Evolutionary conservation across 1,140 invertebrate genomes (phyloP).

Genomic region (Agrypnia vestita): DNA sequence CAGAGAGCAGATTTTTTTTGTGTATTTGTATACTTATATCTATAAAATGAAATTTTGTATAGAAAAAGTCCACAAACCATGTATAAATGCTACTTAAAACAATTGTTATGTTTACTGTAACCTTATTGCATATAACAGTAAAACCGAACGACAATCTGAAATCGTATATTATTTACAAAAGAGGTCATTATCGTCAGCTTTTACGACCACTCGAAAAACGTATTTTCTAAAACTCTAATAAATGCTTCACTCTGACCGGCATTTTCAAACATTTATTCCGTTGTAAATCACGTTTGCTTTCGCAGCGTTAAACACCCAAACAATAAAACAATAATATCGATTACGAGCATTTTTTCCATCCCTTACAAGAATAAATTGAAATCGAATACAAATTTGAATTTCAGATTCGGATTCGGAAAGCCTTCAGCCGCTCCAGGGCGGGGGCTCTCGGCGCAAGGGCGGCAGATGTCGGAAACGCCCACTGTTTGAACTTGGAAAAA

Average conservation of each 20-base stretch:
- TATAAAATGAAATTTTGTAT: too few species aligned
- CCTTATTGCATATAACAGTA: constrained; percentile 10
- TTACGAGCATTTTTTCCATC: constrained; percentile 22
- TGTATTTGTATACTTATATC: too few species aligned
- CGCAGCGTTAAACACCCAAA: constrained; percentile 15
- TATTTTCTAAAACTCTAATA: constrained; percentile 24
- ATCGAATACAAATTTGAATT: constrained; percentile 55
- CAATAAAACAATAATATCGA: constrained; percentile 36
- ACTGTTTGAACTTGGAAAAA: constrained; percentile 39
- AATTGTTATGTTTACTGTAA: too few species aligned
- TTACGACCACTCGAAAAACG: constrained; percentile 7
- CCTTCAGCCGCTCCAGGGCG: neutral
- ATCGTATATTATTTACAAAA: constrained; percentile 10
- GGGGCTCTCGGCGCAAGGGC: neutral
- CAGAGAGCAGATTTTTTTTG: too few species aligned
- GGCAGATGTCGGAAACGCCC: constrained; percentile 53
- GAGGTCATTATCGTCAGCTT: constrained; percentile 16
- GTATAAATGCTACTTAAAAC: too few species aligned
- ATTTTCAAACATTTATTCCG: constrained; percentile 21
- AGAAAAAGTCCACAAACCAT: too few species aligned
- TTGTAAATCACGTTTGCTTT: constrained; percentile 26
- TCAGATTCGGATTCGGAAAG: constrained; percentile 21
- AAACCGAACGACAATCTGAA: neutral
- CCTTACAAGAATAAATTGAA: constrained; percentile 36
- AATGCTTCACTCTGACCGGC: constrained; percentile 9